Evolutionary conservation across 2,797 vertebrate species (phyloP).

Genomic region (Arnoldichthys spilopterus): DNA sequence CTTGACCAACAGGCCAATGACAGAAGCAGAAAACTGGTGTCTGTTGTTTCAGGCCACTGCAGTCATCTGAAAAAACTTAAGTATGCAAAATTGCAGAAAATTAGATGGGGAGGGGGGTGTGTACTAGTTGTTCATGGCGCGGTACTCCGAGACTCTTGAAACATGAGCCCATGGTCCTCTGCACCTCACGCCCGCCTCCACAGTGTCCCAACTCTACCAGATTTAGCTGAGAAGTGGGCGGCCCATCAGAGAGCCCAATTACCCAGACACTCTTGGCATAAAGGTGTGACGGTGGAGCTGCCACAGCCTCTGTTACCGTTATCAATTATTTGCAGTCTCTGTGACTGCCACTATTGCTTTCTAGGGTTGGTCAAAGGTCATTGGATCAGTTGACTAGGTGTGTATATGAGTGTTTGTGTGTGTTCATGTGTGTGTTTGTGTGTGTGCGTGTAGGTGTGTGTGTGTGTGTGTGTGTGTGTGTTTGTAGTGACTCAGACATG

Average conservation of each 20-base stretch:
- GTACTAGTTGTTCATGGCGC: not conserved
- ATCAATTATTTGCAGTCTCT: constrained; percentile 27
- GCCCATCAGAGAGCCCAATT: constrained; percentile 11
- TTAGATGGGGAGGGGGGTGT: not conserved
- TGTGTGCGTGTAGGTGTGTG: not conserved
- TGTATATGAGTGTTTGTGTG: not conserved
- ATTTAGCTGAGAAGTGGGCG: constrained; percentile 24
- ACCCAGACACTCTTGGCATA: constrained; percentile 18
- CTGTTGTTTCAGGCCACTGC: not conserved
- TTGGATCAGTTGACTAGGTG: not conserved
- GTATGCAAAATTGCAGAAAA: not conserved
- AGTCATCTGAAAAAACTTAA: not conserved
- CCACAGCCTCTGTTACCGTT: not conserved
- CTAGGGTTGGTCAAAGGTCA: constrained; percentile 16
- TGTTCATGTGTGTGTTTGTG: not conserved
- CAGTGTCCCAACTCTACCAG: constrained; percentile 24
- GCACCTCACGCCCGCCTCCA: constrained; percentile 10
- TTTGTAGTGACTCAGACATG: constrained; percentile 7
- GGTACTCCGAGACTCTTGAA: constrained; percentile 21
- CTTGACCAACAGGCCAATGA: not conserved
- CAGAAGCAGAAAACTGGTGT: not conserved
- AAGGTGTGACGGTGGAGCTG: not conserved
- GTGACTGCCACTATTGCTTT: not conserved
- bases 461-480: not conserved
- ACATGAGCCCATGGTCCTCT: constrained; percentile 15